phyloP scores from a whole-genome alignment of 2,797 vertebrate genomes.

The Typhlichthys eigenmanni region DNA sequence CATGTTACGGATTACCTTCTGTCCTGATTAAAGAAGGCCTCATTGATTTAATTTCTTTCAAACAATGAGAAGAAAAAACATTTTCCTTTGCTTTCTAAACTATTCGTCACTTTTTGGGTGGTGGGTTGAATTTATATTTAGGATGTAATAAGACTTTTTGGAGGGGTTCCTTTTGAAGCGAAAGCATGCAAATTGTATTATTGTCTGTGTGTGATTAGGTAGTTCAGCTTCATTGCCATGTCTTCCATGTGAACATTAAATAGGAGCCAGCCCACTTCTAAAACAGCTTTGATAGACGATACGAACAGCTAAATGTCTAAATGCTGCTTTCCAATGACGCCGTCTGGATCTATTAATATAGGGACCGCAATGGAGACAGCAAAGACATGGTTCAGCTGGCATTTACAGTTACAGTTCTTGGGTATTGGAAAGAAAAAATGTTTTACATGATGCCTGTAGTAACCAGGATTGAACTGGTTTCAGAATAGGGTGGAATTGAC shows the following conservation, averaged over 20 bases:
- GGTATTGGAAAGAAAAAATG: slow-evolving; percentile 28
- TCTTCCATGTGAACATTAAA: slow-evolving; percentile 67
- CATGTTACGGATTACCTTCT: slow-evolving; percentile 27
- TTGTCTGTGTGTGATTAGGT: slow-evolving; percentile 72
- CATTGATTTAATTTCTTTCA: slow-evolving; percentile 36
- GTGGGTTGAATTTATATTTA: slow-evolving; percentile 21
- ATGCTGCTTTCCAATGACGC: slow-evolving; percentile 55
- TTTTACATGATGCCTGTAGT: slow-evolving; percentile 12
- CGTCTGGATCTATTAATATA: slow-evolving; percentile 57
- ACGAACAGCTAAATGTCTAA: slow-evolving; percentile 56
- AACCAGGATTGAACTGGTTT: slow-evolving; percentile 26
- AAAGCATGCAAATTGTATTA: slow-evolving; percentile 51
- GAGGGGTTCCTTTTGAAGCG: slow-evolving; percentile 41
- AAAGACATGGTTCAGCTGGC: slow-evolving; percentile 16
- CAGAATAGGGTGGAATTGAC: slow-evolving; percentile 13
- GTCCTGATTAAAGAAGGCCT: slow-evolving; percentile 37
- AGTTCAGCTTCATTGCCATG: slow-evolving; percentile 51
- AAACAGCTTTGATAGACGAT: slow-evolving; percentile 72
- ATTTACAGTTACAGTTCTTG: slow-evolving; percentile 35
- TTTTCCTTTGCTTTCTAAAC: slow-evolving; percentile 49
- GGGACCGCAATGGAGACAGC: slow-evolving; percentile 36
- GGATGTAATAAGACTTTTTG: slow-evolving; percentile 31
- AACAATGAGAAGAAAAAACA: slow-evolving; percentile 43
- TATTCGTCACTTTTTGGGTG: slow-evolving; percentile 20
- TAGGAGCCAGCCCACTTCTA: slow-evolving; percentile 64